These are phyloP conservation scores for Tetrapedia diversipes DNA, from an alignment of 2,888 invertebrate species.

Conservation along the genomic window DNA sequence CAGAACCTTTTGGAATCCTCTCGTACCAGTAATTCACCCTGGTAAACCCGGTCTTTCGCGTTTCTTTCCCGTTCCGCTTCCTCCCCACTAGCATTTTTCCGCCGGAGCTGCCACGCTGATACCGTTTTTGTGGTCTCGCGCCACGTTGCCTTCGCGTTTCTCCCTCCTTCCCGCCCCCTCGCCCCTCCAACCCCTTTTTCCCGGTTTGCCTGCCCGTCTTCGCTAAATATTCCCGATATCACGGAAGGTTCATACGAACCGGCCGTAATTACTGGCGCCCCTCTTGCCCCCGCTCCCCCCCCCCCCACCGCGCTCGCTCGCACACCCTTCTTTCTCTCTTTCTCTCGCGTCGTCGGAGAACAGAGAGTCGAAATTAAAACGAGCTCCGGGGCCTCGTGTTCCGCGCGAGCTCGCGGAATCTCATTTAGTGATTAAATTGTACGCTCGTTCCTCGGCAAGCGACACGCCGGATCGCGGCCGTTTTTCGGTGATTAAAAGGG, in stretches of 20 bases:
- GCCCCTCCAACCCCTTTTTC: background rate
- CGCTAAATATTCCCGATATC: slow-evolving; percentile 29
- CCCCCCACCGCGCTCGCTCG: too few relatives aligned
- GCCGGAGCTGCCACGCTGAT: slow-evolving; percentile 29
- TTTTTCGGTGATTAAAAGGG: slow-evolving; percentile 44
- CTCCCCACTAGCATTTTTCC: slow-evolving; percentile 51
- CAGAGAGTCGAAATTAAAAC: slow-evolving; percentile 45
- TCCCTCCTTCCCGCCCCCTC: background rate
- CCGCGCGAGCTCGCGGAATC: slow-evolving; percentile 18
- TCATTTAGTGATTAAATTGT: slow-evolving; percentile 55
- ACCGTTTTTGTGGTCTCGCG: slow-evolving; percentile 47
- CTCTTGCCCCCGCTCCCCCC: background rate
- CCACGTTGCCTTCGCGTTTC: slow-evolving; percentile 28
- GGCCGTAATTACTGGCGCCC: slow-evolving; percentile 35
- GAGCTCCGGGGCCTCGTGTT: slow-evolving; percentile 5
- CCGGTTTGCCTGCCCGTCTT: too few relatives aligned
- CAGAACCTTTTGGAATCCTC: slow-evolving; percentile 47
- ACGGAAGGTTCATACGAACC: slow-evolving; percentile 11
- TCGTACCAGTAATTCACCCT: slow-evolving; percentile 62
- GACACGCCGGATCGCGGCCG: slow-evolving; percentile 25
- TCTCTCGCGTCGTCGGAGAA: background rate
- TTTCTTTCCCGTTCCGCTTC: slow-evolving; percentile 52
- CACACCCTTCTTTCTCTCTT: background rate
- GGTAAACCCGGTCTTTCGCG: slow-evolving; percentile 60
- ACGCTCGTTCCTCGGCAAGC: slow-evolving; percentile 25